Conservation (phyloP, 2,888 invertebrate species). For the Plemyria rubiginata region DNA sequence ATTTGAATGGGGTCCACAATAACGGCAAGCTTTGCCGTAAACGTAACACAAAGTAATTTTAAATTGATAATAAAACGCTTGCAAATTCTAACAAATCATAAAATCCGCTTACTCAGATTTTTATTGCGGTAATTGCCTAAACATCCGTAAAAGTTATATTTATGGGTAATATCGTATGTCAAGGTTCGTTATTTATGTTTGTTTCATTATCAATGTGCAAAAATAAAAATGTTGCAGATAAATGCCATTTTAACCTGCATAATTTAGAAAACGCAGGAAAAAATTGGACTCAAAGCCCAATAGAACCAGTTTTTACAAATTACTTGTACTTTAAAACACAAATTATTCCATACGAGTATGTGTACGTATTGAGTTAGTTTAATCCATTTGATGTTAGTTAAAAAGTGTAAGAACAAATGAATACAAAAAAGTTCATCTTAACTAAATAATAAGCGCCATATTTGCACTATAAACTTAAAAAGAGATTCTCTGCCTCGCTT, state of each 20-base stretch:
- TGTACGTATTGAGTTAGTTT: too few relatives aligned
- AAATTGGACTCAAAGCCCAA: too few relatives aligned
- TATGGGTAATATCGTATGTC: slow-evolving; percentile 31
- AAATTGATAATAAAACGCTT: slow-evolving; percentile 42
- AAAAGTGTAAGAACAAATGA: neutral
- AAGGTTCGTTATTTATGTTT: slow-evolving; percentile 21
- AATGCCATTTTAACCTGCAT: neutral
- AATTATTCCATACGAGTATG: too few relatives aligned
- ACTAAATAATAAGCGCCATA: neutral
- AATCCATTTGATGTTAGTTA: too few relatives aligned
- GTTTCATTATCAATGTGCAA: slow-evolving; percentile 21
- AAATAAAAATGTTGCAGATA: neutral
- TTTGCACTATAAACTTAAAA: slow-evolving; percentile 7
- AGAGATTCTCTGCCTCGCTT: slow-evolving; percentile 5
- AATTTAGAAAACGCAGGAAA: too few relatives aligned
- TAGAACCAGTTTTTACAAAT: too few relatives aligned
- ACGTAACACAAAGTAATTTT: slow-evolving; percentile 35
- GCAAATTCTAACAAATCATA: slow-evolving; percentile 46
- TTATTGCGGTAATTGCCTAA: slow-evolving; percentile 44
- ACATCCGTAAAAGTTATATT: slow-evolving; percentile 37
- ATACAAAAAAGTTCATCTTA: neutral
- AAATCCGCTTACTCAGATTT: slow-evolving; percentile 41
- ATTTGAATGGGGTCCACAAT: slow-evolving; percentile 49
- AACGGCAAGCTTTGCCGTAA: slow-evolving; percentile 32
- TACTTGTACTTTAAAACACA: too few relatives aligned